Percentiles rank a stretch among this genome's conserved stretches.
phyloP scores from a whole-genome alignment of 2,888 invertebrate genomes.

The Hetaerina titia region DNA sequence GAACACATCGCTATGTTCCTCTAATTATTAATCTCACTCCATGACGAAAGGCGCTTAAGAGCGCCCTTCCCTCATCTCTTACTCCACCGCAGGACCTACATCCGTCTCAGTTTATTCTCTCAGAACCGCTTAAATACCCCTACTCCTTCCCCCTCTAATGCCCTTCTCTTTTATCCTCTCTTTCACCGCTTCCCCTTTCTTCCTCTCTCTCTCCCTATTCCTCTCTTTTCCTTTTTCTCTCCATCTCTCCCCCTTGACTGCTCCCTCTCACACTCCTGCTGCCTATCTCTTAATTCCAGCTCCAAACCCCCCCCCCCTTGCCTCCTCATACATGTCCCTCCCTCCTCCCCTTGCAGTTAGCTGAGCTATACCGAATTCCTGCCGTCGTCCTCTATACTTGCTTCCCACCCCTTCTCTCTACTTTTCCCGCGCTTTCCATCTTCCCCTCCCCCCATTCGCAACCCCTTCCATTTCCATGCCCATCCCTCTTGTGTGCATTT shows the following conservation, averaged over 20 bases:
- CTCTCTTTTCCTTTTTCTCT: neutral
- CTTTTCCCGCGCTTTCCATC: conserved; percentile 8
- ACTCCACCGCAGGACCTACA: conserved; percentile 40
- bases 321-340: neutral
- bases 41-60: conserved; percentile 28
- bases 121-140: neutral
- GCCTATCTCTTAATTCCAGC: neutral
- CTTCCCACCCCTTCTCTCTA: neutral
- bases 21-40: neutral
- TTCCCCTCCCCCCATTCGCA: neutral
- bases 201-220: neutral
- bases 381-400: neutral
- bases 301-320: neutral
- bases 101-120: conserved; percentile 39
- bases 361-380: neutral
- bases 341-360: neutral
- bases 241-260: neutral
- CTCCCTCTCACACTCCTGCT: neutral
- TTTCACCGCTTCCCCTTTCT: neutral
- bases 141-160: neutral
- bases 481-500: neutral
- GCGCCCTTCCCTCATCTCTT: neutral
- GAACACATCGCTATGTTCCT: neutral
- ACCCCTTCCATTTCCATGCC: neutral
- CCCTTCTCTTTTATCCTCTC: neutral